These are phyloP conservation scores for Galbula dea DNA, from an alignment of 2,113 vertebrate species.

Conservation along the genomic window DNA sequence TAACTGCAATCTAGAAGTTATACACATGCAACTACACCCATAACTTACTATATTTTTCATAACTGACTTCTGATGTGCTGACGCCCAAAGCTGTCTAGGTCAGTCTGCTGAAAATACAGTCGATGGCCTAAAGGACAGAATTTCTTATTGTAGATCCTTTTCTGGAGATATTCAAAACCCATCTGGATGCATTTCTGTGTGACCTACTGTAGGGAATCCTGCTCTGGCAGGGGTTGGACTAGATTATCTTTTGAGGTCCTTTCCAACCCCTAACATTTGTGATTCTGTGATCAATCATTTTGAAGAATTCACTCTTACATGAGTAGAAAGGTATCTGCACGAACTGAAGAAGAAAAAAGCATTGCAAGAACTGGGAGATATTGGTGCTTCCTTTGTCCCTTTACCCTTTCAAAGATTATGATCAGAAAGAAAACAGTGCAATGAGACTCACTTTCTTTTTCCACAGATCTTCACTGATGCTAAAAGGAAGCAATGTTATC, in stretches of 20 bases:
- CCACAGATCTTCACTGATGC: neutral
- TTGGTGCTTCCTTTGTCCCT: neutral
- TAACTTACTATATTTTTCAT: neutral
- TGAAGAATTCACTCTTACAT: fast-evolving
- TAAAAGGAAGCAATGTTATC: neutral
- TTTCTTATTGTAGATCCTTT: neutral
- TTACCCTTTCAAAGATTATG: neutral
- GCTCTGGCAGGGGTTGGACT: too few relatives aligned
- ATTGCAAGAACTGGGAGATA: neutral
- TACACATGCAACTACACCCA: neutral
- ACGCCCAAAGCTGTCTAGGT: neutral
- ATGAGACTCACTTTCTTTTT: neutral
- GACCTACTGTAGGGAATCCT: too few relatives aligned
- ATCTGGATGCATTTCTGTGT: too few relatives aligned
- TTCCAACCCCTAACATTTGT: too few relatives aligned
- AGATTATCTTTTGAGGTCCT: too few relatives aligned
- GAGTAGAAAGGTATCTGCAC: neutral
- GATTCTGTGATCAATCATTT: neutral
- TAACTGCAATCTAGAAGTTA: neutral
- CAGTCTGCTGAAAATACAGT: neutral
- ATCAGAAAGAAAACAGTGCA: neutral
- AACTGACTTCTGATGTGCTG: neutral
- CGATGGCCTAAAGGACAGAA: fast-evolving
- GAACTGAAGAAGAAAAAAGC: neutral
- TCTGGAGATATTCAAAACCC: too few relatives aligned